A percentile compares a stretch with the other conserved stretches of the same genome.
phyloP scores from a whole-genome alignment of 2,797 vertebrate genomes.

The Chanos chanos region DNA sequence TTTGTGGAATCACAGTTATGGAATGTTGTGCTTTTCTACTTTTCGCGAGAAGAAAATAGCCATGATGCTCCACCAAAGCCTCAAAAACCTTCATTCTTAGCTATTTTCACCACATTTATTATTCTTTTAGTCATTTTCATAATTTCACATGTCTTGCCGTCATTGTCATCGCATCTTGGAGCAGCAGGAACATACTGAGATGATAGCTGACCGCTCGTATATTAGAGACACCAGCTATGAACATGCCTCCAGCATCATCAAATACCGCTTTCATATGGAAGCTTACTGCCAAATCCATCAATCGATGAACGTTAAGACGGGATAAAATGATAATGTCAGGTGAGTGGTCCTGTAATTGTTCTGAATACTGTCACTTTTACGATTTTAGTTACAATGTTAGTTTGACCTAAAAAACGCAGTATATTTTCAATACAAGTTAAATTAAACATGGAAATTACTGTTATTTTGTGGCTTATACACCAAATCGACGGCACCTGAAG shows the following conservation, averaged over 20 bases:
- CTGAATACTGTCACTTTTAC: too few relatives aligned
- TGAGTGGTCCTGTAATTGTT: background rate
- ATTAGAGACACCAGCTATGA: background rate
- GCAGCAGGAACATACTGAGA: background rate
- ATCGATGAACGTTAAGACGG: constrained; percentile 5
- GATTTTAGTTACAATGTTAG: too few relatives aligned
- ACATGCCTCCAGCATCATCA: background rate
- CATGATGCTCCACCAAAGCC: constrained; percentile 45
- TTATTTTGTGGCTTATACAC: too few relatives aligned
- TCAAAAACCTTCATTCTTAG: constrained; percentile 42
- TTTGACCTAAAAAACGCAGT: too few relatives aligned
- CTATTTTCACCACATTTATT: too few relatives aligned
- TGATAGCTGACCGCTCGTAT: constrained; percentile 11
- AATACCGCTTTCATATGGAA: constrained; percentile 29
- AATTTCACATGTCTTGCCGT: too few relatives aligned
- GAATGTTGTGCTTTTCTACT: constrained; percentile 60
- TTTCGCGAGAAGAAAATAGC: constrained; percentile 44
- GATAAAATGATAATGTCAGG: background rate
- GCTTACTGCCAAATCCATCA: constrained; percentile 11
- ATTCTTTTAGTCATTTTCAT: too few relatives aligned
- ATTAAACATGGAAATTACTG: too few relatives aligned
- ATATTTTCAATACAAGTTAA: too few relatives aligned
- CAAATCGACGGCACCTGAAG: too few relatives aligned
- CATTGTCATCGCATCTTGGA: constrained; percentile 6
- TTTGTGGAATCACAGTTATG: constrained; percentile 72